A percentile compares a stretch with the other conserved stretches of the same genome.
Conservation (phyloP, 2,113 vertebrate species). For the Salminus brasiliensis region DNA sequence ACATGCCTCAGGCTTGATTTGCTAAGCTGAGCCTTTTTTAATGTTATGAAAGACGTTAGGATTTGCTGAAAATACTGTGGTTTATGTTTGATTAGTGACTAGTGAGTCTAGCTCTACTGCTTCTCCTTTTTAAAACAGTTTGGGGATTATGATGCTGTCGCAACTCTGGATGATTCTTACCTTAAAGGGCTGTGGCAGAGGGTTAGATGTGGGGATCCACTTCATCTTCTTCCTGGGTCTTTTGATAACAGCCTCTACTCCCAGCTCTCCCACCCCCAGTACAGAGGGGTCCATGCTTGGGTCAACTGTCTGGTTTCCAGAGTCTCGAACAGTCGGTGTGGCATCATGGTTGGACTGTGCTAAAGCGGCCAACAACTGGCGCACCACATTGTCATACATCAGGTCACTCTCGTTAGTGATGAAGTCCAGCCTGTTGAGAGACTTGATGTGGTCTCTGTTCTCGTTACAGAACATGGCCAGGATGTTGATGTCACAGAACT, state of each 20-base stretch:
- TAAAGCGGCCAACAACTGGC: conserved; percentile 92
- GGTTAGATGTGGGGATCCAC: conserved; percentile 91
- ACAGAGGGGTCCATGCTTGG: conserved; percentile 87
- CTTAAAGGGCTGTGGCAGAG: conserved; percentile 95
- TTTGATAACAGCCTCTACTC: conserved; percentile 89
- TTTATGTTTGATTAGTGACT: no score
- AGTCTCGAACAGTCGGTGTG: conserved; percentile 92
- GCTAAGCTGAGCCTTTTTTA: no score
- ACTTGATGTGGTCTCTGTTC: conserved; percentile 99
- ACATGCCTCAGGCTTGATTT: no score
- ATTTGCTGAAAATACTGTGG: no score
- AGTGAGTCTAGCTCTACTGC: no score
- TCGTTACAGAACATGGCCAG: conserved; percentile 99
- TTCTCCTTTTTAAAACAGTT: not conserved
- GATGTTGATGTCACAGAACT: conserved; percentile 99
- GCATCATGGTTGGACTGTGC: conserved; percentile 96
- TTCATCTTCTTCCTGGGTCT: conserved; percentile 95
- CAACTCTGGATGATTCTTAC: conserved; percentile 53
- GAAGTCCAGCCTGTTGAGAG: conserved; percentile 95
- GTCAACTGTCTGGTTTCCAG: conserved; percentile 90
- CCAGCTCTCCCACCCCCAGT: conserved; percentile 83
- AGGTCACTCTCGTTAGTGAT: conserved; percentile 98
- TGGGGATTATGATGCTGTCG: not conserved
- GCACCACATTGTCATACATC: conserved; percentile 99
- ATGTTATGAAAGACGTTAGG: no score